A percentile compares a stretch with the other conserved stretches of the same genome.
Conservation (phyloP, 2,888 invertebrate species). For the Glomeris marginata region DNA sequence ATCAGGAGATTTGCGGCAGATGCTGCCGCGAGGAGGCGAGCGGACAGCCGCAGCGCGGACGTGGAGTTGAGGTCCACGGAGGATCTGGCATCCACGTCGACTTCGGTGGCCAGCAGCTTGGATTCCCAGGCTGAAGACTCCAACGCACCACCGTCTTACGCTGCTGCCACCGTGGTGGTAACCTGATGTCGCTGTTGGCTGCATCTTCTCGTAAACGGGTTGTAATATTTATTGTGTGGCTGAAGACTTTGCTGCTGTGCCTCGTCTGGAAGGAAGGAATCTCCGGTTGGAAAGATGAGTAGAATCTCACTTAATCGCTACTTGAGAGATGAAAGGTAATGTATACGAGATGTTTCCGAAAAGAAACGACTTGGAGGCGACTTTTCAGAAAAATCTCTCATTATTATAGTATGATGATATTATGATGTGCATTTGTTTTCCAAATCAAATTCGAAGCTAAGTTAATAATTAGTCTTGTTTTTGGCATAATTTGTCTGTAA, state of each 20-base stretch:
- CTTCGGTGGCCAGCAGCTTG: no score
- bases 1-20: conserved; percentile 4
- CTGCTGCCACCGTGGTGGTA: neutral
- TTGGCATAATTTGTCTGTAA: neutral
- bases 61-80: conserved; percentile 10
- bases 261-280: no score
- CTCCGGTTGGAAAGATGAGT: no score
- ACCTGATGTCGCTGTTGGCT: no score
- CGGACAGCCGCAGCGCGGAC: neutral
- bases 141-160: conserved; percentile 6
- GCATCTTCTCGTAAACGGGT: no score
- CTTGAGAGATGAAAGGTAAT: neutral
- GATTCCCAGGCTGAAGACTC: no score
- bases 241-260: no score
- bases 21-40: neutral
- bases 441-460: neutral
- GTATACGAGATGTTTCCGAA: neutral
- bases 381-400: neutral
- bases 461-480: neutral
- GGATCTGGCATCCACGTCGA: no score
- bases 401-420: neutral
- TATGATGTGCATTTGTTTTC: neutral
- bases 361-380: no score
- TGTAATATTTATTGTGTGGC: no score
- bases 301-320: no score